Base-by-base conservation (phyloP, 2,888 invertebrate genomes). In the Sinodicranocentrus sp. region DNA sequence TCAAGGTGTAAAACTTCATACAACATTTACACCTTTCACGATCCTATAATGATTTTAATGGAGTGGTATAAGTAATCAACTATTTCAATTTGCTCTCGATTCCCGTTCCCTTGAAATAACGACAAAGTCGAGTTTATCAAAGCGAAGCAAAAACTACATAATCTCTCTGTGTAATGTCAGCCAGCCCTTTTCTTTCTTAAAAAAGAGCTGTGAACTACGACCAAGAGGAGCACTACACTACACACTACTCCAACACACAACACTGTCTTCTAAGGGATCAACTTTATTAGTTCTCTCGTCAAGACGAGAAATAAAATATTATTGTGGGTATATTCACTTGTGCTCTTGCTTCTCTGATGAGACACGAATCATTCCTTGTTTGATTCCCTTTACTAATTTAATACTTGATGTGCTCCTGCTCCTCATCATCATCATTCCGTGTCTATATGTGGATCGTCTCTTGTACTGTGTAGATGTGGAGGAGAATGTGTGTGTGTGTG, bases 121-220 rank as follows among this genome's bases (percentile, higher is more conserved):
- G n/a, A n/a, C n/a, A n/a, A n/a, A n/a, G n/a, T n/a, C n/a, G n/a
- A n/a, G n/a, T n/a, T n/a, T n/a, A n/a, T n/a, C n/a, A n/a, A n/a
- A n/a, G n/a, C n/a, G n/a, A n/a, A n/a, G 39, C 13, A 39, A 39
- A 6, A 39, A 39, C 13, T 13, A 39, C 39, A 39, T 8, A 8
- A 26, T 15, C 13, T 63, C 52, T 52, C 33, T 44, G 75, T 28
- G 76, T 76, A 76, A 76, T 77, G 77, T 77, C 77, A 77, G 44
- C 26, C 17, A 77, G 68, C 77, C 77, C 77, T 68, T 77, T 77
- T 76, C 54, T 67, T 59, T 75, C 48, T 63, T 67, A 19, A 70
- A 33, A 76, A 76, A 67, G 76, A 67, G 76, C 54, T 76, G 76
- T 63, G 73, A 75, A 48, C 73, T 75, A 75, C 73, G 33, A 71